Conservation (phyloP, 2,888 invertebrate species). For the Campoplex capitator region DNA sequence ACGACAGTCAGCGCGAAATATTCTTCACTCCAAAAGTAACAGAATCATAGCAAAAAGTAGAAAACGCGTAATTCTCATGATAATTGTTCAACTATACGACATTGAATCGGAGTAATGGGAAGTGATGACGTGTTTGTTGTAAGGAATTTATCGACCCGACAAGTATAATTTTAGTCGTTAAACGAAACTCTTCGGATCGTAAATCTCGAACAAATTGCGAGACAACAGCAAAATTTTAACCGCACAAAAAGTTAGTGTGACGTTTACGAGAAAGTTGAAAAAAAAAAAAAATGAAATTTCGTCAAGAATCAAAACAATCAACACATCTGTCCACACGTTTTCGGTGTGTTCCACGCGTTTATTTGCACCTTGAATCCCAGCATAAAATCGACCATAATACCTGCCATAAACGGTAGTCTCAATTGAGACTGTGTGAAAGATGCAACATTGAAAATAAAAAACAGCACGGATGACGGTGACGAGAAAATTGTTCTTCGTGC, state of each 20-base stretch:
- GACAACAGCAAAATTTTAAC: background rate
- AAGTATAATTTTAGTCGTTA: background rate
- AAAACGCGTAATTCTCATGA: background rate
- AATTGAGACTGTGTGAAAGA: background rate
- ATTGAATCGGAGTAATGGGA: background rate
- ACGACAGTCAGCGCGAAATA: background rate
- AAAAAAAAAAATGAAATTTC: too few species aligned
- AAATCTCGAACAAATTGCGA: background rate
- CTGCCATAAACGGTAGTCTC: background rate
- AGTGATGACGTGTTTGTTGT: background rate
- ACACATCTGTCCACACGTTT: too few species aligned
- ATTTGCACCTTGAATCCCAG: background rate
- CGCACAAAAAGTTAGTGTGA: background rate
- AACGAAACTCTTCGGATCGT: background rate
- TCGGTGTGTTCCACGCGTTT: background rate
- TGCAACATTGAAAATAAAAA: slow-evolving; percentile 1
- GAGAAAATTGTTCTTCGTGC: slow-evolving; percentile 8
- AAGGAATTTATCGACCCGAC: background rate
- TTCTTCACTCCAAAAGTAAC: background rate
- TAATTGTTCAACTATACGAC: background rate
- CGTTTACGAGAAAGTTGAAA: background rate
- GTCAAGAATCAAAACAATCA: too few species aligned
- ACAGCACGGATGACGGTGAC: background rate
- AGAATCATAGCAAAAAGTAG: background rate
- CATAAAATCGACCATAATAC: background rate